Base-by-base conservation (phyloP, 2,888 invertebrate species). In the Strigamia crassipes region DNA sequence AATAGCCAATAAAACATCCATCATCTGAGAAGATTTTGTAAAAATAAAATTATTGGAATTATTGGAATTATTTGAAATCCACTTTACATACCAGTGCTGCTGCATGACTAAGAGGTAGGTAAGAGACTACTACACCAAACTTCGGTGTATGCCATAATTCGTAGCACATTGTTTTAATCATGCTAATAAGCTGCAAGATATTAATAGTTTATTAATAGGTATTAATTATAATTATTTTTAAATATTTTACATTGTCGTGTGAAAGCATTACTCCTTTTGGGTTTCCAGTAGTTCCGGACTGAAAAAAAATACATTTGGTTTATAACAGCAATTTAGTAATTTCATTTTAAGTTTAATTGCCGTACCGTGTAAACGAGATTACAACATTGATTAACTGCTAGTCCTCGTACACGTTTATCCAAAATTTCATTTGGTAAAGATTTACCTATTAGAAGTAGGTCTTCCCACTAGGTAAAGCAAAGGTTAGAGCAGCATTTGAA, bases 261-360 rank as follows among this genome's bases (percentile, higher is more conserved):
- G 92, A 93, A 84, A 97, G 87, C 96, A 97, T 97, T 34, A 95
- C 96, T 42, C 94, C 96, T 88, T 97, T 97, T 27, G 96, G 96
- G 85, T 92, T 91, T 42, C 95, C 96, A 84, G 94, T 92, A 2
- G 96, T 96, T 80, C 96, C 96, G 1, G 95, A 95, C 94, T 94
- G 88, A 0, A 38, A 38, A 38, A 6, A 6, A 38, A 42, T 27
- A 6, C 38, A 38, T 27, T 27, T 2, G 3, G 3, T 2, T 3
- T n/a, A n/a, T n/a, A n/a, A 27, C 1, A 27, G 27, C 27, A 27
- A 27, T 27, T 27, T 27, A 27, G 3, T 27, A 27, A 3, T 27
- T 27, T 27, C 1, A 3, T 3, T 27, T 27, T 27, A 27, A 38
- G 38, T 38, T 38, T 38, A 38, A 6, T 10, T 9, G 6, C 6